Evolutionary conservation across 2,888 invertebrate genomes (phyloP).

Genomic region (Trilocha varians): DNA sequence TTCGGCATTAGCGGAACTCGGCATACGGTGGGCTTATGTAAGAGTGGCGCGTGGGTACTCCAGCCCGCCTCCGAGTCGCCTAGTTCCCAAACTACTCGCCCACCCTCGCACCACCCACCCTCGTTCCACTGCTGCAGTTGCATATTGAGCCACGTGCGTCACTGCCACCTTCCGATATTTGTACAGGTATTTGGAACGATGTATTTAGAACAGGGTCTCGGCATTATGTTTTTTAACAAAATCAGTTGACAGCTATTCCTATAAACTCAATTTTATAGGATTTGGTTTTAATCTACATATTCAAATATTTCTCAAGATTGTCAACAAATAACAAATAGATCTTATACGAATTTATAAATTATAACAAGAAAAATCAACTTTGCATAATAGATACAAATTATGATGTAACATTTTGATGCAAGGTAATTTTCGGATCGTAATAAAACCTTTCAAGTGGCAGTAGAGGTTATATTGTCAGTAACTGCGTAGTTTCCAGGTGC

Average conservation of each 20-base stretch:
- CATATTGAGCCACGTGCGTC: too few relatives aligned
- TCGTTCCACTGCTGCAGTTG: constrained; percentile 30
- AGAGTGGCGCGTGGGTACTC: constrained; percentile 20
- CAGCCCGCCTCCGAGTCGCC: constrained; percentile 28
- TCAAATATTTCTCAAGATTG: too few relatives aligned
- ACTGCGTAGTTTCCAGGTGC: constrained; percentile 25
- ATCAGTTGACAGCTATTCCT: too few relatives aligned
- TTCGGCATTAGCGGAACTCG: constrained; percentile 52
- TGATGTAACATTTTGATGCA: background rate
- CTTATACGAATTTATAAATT: too few relatives aligned
- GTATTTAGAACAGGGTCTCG: constrained; percentile 5
- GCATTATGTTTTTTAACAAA: too few relatives aligned
- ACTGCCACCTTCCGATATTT: constrained; percentile 54
- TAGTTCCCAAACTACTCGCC: constrained; percentile 24
- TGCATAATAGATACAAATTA: too few relatives aligned
- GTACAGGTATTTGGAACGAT: constrained; percentile 6
- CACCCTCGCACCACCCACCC: constrained; percentile 27
- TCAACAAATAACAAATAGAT: too few relatives aligned
- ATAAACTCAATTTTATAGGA: too few relatives aligned
- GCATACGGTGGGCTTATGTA: constrained; percentile 32
- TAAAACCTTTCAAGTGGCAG: background rate
- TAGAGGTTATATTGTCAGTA: constrained; percentile 16
- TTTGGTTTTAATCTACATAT: too few relatives aligned
- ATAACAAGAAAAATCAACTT: too few relatives aligned
- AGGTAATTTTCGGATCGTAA: background rate